A percentile compares a stretch with the other conserved stretches of the same genome.
These are phyloP conservation scores for Protaetia brevitarsis DNA, from an alignment of 1,140 invertebrate genomes.

Conservation along the genomic window DNA sequence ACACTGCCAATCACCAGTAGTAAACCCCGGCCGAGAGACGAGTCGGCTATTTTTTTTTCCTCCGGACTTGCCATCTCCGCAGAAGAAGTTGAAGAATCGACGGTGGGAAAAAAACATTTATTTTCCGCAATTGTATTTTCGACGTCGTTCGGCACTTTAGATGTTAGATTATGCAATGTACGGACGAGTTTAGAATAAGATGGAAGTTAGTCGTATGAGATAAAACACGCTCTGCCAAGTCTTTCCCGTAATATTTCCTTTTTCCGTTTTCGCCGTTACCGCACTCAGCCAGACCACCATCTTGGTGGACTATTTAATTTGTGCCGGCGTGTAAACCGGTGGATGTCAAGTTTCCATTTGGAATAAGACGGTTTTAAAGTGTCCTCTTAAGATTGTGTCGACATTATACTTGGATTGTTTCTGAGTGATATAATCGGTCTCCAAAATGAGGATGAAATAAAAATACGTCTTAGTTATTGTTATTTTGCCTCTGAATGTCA, in stretches of 20 bases:
- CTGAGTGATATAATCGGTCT: not conserved
- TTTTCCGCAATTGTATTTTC: constrained; percentile 7
- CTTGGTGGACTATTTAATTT: not conserved
- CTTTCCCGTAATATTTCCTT: constrained; percentile 10
- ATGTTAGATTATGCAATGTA: constrained; percentile 13
- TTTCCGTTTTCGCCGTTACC: not conserved
- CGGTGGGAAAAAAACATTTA: not conserved
- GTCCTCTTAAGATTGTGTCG: not conserved
- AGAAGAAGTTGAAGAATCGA: not conserved
- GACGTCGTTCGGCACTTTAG: not conserved
- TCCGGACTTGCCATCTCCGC: not conserved
- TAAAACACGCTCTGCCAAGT: not conserved
- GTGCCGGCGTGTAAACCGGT: not conserved
- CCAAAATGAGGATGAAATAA: too few species aligned
- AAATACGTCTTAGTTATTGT: too few species aligned
- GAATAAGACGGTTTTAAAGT: not conserved
- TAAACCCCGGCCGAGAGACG: not conserved
- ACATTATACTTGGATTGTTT: not conserved
- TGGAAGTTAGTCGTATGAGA: not conserved
- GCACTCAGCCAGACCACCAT: not conserved
- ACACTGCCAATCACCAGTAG: not conserved
- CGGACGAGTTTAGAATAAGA: constrained; percentile 16
- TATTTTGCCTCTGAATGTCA: too few species aligned
- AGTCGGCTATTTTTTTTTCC: not conserved
- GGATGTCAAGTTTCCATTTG: not conserved